Evolutionary conservation across 2,113 vertebrate genomes (phyloP).

Genomic region (Pungitius pungitius): DNA sequence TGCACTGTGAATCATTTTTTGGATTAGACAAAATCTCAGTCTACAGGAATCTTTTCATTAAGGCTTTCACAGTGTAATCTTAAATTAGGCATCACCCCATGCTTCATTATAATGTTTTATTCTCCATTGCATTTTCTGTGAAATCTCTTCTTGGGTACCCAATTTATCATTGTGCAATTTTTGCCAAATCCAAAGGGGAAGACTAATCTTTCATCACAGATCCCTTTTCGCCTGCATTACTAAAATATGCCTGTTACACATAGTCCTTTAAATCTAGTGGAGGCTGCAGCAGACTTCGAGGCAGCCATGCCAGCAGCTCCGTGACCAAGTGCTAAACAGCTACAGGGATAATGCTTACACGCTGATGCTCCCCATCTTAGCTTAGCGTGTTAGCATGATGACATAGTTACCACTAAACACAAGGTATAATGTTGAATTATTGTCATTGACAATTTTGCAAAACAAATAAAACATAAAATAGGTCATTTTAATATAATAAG

Average conservation of each 20-base stretch:
- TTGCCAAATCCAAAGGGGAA: conserved; percentile 8
- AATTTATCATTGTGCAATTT: conserved; percentile 5
- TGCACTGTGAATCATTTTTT: conserved; percentile 46
- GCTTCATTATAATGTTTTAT: conserved; percentile 18
- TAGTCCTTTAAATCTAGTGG: conserved; percentile 18
- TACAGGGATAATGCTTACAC: neutral
- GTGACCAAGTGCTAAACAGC: neutral
- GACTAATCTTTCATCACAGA: conserved; percentile 17
- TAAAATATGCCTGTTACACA: conserved; percentile 19
- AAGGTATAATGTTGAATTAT: neutral
- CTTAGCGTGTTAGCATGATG: neutral
- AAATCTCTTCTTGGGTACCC: conserved; percentile 2
- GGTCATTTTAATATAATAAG: neutral
- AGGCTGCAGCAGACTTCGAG: conserved; percentile 19
- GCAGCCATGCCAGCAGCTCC: neutral
- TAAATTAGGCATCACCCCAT: conserved; percentile 34
- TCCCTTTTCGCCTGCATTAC: conserved; percentile 18
- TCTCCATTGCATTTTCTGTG: conserved; percentile 20
- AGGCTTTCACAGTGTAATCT: conserved; percentile 56
- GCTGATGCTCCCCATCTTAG: neutral
- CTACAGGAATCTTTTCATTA: conserved; percentile 65
- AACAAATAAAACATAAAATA: neutral
- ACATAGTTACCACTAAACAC: neutral
- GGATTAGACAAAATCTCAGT: conserved; percentile 64
- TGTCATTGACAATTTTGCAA: neutral